Percentiles rank a stretch among this genome's conserved stretches.
Conservation (phyloP, 2,888 invertebrate genomes). For the Dasysyrphus tricinctus region DNA sequence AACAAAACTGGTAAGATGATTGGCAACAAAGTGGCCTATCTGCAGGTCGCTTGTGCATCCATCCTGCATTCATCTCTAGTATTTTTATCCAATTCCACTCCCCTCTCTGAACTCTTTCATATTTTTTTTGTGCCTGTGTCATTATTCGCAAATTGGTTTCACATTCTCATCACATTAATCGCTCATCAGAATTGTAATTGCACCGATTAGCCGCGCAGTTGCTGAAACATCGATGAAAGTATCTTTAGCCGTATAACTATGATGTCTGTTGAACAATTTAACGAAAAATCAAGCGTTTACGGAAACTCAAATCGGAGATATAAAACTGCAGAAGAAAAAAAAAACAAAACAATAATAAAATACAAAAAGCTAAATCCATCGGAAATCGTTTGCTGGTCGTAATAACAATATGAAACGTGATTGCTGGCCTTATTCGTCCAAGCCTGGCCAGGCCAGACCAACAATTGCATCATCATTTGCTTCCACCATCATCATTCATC, state of each 20-base stretch:
- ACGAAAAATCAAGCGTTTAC: slow-evolving; percentile 66
- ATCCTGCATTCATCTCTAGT: slow-evolving; percentile 5
- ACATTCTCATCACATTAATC: slow-evolving; percentile 74
- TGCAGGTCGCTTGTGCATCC: slow-evolving; percentile 21
- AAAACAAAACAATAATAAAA: slow-evolving; percentile 30
- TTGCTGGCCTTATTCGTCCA: slow-evolving; percentile 67
- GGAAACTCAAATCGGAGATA: slow-evolving; percentile 55
- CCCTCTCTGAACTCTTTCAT: slow-evolving; percentile 39
- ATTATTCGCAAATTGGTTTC: slow-evolving; percentile 67
- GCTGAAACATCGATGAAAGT: slow-evolving; percentile 49
- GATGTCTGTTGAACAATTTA: slow-evolving; percentile 56
- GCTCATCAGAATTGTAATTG: slow-evolving; percentile 70
- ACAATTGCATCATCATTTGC: slow-evolving; percentile 66
- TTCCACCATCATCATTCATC: slow-evolving; percentile 43
- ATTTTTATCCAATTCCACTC: slow-evolving; percentile 2
- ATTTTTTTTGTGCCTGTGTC: not conserved
- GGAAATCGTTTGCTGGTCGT: slow-evolving; percentile 73
- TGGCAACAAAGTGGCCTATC: slow-evolving; percentile 62
- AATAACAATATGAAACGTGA: slow-evolving; percentile 75
- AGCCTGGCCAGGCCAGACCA: slow-evolving; percentile 13
- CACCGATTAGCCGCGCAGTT: slow-evolving; percentile 52
- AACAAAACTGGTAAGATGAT: slow-evolving; percentile 37
- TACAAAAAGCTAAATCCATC: slow-evolving; percentile 65
- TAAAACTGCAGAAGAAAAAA: slow-evolving; percentile 2
- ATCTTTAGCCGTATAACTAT: slow-evolving; percentile 40